phyloP scores from a whole-genome alignment of 2,888 invertebrate genomes.

The Eristalis arbustorum region DNA sequence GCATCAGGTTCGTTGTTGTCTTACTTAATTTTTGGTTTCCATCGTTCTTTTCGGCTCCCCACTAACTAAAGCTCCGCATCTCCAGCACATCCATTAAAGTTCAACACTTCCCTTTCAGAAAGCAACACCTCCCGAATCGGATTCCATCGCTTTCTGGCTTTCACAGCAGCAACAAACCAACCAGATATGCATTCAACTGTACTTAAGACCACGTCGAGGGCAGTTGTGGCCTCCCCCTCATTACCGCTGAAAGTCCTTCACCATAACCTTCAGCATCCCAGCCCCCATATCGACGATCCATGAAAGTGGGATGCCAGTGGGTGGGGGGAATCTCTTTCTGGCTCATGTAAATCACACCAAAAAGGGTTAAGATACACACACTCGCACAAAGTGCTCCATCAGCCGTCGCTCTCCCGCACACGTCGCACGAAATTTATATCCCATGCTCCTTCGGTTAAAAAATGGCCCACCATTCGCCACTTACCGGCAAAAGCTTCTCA shows the following conservation, averaged over 20 bases:
- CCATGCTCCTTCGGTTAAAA: constrained; percentile 35
- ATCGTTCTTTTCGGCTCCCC: no score
- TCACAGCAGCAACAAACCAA: no score
- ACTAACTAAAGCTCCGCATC: no score
- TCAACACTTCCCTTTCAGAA: no score
- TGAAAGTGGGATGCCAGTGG: not conserved
- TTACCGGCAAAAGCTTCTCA: constrained; percentile 55
- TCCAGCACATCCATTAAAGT: no score
- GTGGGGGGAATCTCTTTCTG: not conserved
- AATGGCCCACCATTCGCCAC: constrained; percentile 51
- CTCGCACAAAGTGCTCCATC: not conserved
- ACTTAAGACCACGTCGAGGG: no score
- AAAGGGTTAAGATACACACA: constrained; percentile 44
- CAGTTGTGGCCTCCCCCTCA: not conserved
- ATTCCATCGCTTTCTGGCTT: no score
- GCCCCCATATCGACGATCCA: not conserved
- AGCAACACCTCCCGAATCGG: no score
- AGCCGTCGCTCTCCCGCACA: not conserved
- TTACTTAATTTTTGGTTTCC: no score
- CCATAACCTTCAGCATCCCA: not conserved
- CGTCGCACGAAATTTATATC: constrained; percentile 24
- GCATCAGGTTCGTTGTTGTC: no score
- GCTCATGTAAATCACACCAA: not conserved
- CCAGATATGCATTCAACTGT: no score
- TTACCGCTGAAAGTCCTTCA: not conserved